phyloP scores from a whole-genome alignment of 2,888 invertebrate genomes.

The Rhamphomyia laevipes region DNA sequence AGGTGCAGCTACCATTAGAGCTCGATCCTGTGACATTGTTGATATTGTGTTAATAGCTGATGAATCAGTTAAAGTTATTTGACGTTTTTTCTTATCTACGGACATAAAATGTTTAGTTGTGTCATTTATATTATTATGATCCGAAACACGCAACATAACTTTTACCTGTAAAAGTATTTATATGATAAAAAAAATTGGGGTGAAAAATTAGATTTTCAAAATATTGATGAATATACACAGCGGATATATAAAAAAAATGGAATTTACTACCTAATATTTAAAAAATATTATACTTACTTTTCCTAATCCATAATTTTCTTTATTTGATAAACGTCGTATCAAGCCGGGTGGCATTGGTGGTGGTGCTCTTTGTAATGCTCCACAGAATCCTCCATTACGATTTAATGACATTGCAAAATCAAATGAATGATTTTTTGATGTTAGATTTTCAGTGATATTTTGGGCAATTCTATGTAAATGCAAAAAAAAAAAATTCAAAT shows the following conservation, averaged over 20 bases:
- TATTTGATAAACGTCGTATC: constrained; percentile 55
- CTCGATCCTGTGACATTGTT: constrained; percentile 67
- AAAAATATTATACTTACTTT: constrained; percentile 48
- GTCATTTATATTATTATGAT: constrained; percentile 44
- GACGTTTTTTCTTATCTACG: constrained; percentile 85
- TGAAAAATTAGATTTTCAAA: no score
- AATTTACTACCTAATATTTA: no score
- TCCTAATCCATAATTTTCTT: constrained; percentile 62
- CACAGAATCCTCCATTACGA: constrained; percentile 48
- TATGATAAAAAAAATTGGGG: no score
- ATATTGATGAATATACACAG: no score
- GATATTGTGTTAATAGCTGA: constrained; percentile 25
- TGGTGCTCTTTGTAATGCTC: constrained; percentile 55
- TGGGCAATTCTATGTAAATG: no score
- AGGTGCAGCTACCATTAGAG: constrained; percentile 85
- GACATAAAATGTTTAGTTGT: constrained; percentile 44
- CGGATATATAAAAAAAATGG: no score
- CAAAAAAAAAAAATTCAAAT: no score
- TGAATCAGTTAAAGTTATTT: constrained; percentile 83
- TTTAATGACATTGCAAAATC: constrained; percentile 16
- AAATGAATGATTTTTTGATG: no score
- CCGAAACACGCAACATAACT: constrained; percentile 80
- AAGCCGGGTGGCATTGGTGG: constrained; percentile 64
- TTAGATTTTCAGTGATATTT: no score
- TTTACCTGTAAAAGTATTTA: constrained; percentile 57